Evolutionary conservation across 2,888 invertebrate genomes (phyloP), one percentile per base, ranked within the genome.

Genomic region (Calliphora vomitoria): DNA sequence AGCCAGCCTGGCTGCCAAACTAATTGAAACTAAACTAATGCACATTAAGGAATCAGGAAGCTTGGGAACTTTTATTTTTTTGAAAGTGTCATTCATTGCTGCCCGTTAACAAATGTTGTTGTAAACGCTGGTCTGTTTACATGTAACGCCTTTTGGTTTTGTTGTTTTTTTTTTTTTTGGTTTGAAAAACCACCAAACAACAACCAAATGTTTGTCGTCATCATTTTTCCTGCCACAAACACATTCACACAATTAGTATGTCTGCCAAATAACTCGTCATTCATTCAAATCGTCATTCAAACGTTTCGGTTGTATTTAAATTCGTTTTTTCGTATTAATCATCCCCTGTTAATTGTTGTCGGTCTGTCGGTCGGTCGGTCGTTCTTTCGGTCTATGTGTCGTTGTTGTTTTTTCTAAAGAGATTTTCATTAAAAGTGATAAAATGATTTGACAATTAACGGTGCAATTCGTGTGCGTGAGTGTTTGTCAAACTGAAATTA

Each of bases 401-500:
- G 44, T 79, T 58, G 60, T 58, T 15, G 1, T 74, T 82, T 60
- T 50, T 4, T 79, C 4, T 66, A 41, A 55, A 64, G 55, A 55
- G 72, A 66, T 74, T 75, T 69, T 64, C 72, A 47, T 68, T 47
- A 62, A 76, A 81, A 79, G 69, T 82, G 82, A 79, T 78, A 55
- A 87, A 82, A 50, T 58, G 75, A 71, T 79, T 69, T 68, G 55
- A 82, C 82, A 87, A 87, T 84, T 87, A 81, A 69, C 69, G 55
- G 78, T 82, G 15, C 8, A 25, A 20, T 55, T 55, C 10, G 18
- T 55, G 31, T 11, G 60, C 25, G 78, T 62, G 41, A 47, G 55
- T 60, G 31, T 58, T 25, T 50, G 20, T 25, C 13, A 25, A 15
- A 25, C 1, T 62, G 10, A 60, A 60, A 31, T 58, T 44, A 44